Evolutionary conservation across 2,797 vertebrate species (phyloP).

Genomic region (Betta splendens): DNA sequence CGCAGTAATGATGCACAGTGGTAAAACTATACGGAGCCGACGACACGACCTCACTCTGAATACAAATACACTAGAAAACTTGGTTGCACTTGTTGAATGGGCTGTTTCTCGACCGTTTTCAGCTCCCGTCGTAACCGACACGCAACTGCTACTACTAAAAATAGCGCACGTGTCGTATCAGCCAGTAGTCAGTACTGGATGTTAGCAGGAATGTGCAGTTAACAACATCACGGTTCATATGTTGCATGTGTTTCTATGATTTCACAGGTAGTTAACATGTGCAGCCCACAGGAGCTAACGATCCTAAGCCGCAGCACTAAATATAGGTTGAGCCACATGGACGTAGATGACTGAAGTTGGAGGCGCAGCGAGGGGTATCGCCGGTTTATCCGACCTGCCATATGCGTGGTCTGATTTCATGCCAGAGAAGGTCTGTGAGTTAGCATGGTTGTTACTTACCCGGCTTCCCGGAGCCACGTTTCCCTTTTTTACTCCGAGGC

Average conservation of each 20-base stretch:
- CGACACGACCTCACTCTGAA: background rate
- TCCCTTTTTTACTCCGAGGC: constrained; percentile 84
- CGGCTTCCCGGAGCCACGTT: constrained; percentile 77
- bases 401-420: background rate
- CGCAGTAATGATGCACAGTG: background rate
- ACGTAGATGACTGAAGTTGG: background rate
- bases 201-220: too few species aligned
- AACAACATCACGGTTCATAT: too few species aligned
- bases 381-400: background rate
- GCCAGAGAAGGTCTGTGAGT: background rate
- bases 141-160: constrained; percentile 29
- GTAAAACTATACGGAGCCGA: background rate
- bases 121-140: background rate
- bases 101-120: background rate
- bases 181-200: too few species aligned
- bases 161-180: constrained; percentile 26
- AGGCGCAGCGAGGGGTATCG: constrained; percentile 16
- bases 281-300: too few species aligned
- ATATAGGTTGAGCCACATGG: constrained; percentile 4
- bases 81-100: background rate
- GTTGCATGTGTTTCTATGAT: too few species aligned
- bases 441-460: constrained; percentile 68
- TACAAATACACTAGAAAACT: background rate
- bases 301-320: background rate
- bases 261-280: too few species aligned